phyloP scores from a whole-genome alignment of 2,888 invertebrate genomes.

The Ophion ventricosus region DNA sequence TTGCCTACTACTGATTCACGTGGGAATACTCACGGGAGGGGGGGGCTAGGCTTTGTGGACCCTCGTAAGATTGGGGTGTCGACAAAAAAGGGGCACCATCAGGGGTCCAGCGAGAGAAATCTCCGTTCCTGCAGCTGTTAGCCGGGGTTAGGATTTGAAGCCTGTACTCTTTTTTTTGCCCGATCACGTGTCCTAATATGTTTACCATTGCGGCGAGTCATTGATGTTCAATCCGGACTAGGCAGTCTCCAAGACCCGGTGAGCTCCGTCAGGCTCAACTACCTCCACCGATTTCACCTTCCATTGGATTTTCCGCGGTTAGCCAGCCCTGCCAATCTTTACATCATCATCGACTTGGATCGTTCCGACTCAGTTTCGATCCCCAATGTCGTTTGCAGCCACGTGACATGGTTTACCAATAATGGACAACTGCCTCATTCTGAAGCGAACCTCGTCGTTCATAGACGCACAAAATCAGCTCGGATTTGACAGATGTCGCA shows the following conservation, averaged over 20 bases:
- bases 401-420: conserved; percentile 5
- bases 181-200: conserved; percentile 76
- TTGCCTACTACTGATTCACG: conserved; percentile 4
- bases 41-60: conserved; percentile 9
- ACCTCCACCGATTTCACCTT: no score
- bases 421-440: background rate
- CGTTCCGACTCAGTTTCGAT: background rate
- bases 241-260: no score
- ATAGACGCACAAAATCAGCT: conserved; percentile 37
- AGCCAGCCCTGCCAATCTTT: no score
- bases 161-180: conserved; percentile 62
- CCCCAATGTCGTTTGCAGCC: background rate
- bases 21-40: conserved; percentile 21
- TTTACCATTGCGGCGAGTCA: conserved; percentile 8
- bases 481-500: conserved; percentile 78
- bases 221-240: no score
- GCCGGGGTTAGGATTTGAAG: conserved; percentile 27
- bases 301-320: no score
- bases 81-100: conserved; percentile 20
- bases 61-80: conserved; percentile 9
- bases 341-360: no score
- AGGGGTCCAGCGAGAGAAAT: background rate
- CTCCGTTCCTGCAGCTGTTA: conserved; percentile 74
- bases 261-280: no score
- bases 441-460: background rate